Evolutionary conservation across 2,113 vertebrate genomes (phyloP).

Genomic region (Leucopsar rothschildi): DNA sequence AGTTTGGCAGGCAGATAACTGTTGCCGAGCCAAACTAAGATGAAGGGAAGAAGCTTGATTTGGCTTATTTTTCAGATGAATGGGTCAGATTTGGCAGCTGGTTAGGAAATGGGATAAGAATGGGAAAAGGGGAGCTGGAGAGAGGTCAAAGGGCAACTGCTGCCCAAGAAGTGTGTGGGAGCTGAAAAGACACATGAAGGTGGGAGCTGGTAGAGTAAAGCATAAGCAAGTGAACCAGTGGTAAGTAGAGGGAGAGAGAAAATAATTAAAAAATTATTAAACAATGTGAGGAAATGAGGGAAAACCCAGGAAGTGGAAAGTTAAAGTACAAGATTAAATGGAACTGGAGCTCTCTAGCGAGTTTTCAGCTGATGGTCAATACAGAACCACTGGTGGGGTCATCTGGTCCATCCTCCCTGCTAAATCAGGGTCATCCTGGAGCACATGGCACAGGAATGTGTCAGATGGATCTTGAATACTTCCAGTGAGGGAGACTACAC

Average conservation of each 20-base stretch:
- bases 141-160: neutral
- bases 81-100: neutral
- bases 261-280: neutral
- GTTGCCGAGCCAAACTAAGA: neutral
- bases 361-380: neutral
- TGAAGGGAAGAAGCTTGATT: neutral
- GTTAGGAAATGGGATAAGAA: conserved; percentile 1
- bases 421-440: neutral
- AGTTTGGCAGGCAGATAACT: neutral
- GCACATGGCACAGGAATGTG: neutral
- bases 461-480: neutral
- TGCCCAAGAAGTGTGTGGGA: neutral
- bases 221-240: neutral
- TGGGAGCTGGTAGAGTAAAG: neutral
- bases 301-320: neutral
- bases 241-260: neutral
- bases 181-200: neutral
- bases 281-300: conserved; percentile 5
- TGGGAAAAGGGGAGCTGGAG: neutral
- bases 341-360: neutral
- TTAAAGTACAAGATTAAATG: neutral
- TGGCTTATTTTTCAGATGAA: neutral
- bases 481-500: neutral
- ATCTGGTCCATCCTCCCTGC: neutral
- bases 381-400: neutral